phyloP scores from a whole-genome alignment of 2,113 vertebrate genomes.

The Paramormyrops kingsleyae region DNA sequence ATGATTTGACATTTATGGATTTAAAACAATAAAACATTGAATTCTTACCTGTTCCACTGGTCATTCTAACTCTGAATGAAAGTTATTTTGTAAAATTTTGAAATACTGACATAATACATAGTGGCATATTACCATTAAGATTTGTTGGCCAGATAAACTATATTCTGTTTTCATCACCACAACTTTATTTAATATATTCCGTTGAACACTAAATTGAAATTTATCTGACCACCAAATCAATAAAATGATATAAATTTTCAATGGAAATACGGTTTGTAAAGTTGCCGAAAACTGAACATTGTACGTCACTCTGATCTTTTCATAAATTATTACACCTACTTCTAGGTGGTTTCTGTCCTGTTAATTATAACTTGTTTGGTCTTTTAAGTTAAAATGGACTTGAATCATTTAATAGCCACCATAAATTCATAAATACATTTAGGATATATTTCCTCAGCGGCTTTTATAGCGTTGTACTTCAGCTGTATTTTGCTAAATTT shows the following conservation, averaged over 20 bases:
- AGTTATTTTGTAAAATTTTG: not conserved
- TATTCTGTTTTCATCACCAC: not conserved
- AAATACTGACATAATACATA: not conserved
- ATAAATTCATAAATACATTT: not conserved
- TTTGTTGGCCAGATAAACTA: not conserved
- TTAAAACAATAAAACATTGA: constrained; percentile 55
- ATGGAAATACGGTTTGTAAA: not conserved
- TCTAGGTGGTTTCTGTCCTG: not conserved
- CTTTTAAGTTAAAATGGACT: not conserved
- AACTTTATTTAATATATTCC: not conserved
- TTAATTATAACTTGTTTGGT: not conserved
- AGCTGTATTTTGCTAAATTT: not conserved
- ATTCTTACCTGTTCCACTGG: constrained; percentile 8
- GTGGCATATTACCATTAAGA: not conserved
- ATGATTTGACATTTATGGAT: constrained; percentile 54
- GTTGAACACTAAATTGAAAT: not conserved
- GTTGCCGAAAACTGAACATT: not conserved
- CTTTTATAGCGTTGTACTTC: not conserved
- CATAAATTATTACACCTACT: not conserved
- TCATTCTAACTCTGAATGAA: not conserved
- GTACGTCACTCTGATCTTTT: not conserved
- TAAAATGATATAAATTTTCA: not conserved
- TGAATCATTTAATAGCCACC: not conserved
- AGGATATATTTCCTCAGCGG: not conserved
- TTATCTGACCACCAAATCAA: not conserved